phyloP scores from a whole-genome alignment of 2,113 vertebrate species.

The Corynorhinus townsendii region DNA sequence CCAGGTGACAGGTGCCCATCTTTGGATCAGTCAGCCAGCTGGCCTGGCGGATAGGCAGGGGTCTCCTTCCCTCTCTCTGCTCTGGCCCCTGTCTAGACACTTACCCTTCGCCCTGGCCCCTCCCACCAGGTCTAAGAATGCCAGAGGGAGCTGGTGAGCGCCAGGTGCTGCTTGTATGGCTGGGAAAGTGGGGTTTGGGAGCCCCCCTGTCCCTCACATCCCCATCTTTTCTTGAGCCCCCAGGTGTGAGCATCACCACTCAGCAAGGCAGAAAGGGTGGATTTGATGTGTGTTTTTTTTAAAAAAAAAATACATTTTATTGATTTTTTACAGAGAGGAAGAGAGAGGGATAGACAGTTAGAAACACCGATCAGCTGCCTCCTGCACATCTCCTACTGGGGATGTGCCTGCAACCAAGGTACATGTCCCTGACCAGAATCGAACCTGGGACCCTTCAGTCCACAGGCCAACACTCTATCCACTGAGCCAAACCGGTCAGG shows the following conservation, averaged over 20 bases:
- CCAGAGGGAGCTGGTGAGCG: neutral
- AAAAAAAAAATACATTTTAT: too few relatives aligned
- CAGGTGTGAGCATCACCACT: neutral
- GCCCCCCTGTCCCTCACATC: neutral
- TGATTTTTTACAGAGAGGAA: too few relatives aligned
- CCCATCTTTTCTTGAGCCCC: neutral
- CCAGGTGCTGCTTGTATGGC: too few relatives aligned
- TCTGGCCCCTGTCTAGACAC: neutral
- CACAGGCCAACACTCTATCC: too few relatives aligned
- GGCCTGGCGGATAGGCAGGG: neutral
- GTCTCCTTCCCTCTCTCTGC: neutral
- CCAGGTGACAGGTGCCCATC: neutral
- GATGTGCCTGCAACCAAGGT: too few relatives aligned
- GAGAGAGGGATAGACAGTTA: too few relatives aligned
- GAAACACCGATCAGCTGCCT: too few relatives aligned
- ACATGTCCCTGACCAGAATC: too few relatives aligned
- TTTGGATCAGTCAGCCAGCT: neutral
- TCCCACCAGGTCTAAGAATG: neutral
- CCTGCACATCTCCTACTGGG: too few relatives aligned
- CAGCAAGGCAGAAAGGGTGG: neutral
- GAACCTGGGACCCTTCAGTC: too few relatives aligned
- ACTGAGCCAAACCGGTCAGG: too few relatives aligned
- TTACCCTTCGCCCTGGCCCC: neutral
- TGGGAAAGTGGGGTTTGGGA: neutral
- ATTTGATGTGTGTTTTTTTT: neutral